Percentiles rank a stretch among this genome's conserved stretches.
phyloP scores from a whole-genome alignment of 2,113 vertebrate genomes.

The Rhagologus leucostigma region DNA sequence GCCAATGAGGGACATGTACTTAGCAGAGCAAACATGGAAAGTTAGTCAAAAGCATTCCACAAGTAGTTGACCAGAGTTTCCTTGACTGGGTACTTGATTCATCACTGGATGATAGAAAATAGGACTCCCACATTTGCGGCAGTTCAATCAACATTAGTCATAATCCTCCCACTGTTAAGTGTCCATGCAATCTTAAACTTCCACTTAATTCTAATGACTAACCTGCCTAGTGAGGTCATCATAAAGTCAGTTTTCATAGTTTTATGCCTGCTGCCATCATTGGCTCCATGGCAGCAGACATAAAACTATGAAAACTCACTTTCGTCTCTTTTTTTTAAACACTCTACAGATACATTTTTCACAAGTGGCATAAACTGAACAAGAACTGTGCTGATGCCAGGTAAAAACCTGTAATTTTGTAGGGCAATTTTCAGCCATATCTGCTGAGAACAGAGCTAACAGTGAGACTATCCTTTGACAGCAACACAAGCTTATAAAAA shows the following conservation, averaged over 20 bases:
- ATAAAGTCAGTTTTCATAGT: no score
- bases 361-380: background rate
- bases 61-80: background rate
- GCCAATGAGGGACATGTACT: background rate
- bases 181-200: background rate
- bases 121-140: background rate
- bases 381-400: background rate
- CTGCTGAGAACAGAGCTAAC: background rate
- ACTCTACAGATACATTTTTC: background rate
- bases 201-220: background rate
- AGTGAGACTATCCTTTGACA: background rate
- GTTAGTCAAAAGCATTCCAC: background rate
- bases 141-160: background rate
- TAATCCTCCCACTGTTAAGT: background rate
- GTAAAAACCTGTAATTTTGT: background rate
- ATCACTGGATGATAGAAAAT: rapidly evolving
- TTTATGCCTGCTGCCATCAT: no score
- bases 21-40: background rate
- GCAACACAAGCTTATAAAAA: background rate
- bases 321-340: background rate
- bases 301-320: background rate
- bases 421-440: background rate
- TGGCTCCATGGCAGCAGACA: background rate
- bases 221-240: background rate
- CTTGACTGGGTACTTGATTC: background rate